A percentile compares a stretch with the other conserved stretches of the same genome.
Evolutionary conservation across 2,113 vertebrate species (phyloP).

Genomic region (Dryoscopus gambensis): DNA sequence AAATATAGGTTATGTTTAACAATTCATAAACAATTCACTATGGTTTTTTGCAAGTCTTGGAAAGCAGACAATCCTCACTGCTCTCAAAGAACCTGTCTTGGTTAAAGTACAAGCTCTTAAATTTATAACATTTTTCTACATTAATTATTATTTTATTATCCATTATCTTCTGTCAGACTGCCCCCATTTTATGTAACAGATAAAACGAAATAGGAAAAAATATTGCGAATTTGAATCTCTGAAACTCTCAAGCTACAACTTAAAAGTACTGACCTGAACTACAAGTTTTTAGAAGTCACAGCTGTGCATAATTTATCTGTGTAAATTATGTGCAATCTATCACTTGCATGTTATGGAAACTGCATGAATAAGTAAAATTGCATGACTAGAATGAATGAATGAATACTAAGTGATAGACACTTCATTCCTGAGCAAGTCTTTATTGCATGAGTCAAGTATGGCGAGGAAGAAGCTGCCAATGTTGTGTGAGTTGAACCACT

Average conservation of each 20-base stretch:
- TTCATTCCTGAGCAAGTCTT: neutral
- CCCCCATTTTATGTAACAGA: neutral
- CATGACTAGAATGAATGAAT: neutral
- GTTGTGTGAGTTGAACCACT: neutral
- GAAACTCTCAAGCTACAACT: neutral
- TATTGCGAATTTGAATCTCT: neutral
- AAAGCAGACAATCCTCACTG: neutral
- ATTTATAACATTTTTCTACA: neutral
- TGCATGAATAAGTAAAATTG: conserved; percentile 7
- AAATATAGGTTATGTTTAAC: neutral
- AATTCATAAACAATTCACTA: neutral
- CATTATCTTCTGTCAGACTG: neutral
- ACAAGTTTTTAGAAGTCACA: neutral
- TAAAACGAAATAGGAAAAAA: neutral
- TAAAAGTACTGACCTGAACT: neutral
- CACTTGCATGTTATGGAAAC: conserved; percentile 8
- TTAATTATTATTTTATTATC: neutral
- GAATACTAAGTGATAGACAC: neutral
- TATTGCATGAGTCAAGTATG: neutral
- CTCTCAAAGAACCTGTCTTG: neutral
- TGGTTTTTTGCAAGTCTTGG: neutral
- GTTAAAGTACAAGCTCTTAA: neutral
- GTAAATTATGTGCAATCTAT: neutral
- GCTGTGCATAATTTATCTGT: neutral
- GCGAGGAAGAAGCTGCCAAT: neutral